phyloP scores from a whole-genome alignment of 2,797 vertebrate genomes.

The Gobio occitaniae region DNA sequence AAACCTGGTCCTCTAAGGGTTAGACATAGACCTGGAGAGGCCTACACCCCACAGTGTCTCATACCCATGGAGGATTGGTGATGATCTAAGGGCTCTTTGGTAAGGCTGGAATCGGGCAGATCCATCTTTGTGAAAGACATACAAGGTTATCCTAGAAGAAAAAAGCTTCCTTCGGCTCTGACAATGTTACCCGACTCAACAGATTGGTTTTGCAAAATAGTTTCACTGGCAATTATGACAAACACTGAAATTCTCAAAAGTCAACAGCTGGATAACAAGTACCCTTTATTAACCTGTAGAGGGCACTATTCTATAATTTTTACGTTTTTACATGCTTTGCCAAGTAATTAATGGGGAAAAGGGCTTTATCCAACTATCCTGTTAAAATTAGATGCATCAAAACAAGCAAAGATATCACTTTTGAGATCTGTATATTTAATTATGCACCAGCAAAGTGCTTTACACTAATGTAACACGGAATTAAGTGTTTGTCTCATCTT shows the following conservation, averaged over 20 bases:
- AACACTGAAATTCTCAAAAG: neutral
- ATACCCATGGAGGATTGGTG: neutral
- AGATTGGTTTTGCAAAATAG: neutral
- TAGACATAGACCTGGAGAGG: neutral
- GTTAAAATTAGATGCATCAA: neutral
- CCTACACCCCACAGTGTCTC: neutral
- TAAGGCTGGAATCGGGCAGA: too few species aligned
- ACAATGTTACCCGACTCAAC: neutral
- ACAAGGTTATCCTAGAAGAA: neutral
- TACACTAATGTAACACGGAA: neutral
- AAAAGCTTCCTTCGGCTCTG: neutral
- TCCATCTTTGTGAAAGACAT: too few species aligned
- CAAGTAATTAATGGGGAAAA: neutral
- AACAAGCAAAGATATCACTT: neutral
- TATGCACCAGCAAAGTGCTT: neutral
- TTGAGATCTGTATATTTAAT: neutral
- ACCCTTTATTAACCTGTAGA: constrained; percentile 19
- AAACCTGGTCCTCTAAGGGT: neutral
- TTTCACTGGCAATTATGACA: neutral
- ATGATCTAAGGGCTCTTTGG: neutral
- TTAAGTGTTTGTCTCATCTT: neutral
- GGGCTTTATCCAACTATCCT: neutral
- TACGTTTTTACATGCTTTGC: neutral
- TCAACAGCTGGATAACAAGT: neutral
- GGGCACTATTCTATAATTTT: constrained; percentile 1